These are phyloP conservation scores for Hesperia comma DNA, from an alignment of 2,888 invertebrate species.

Conservation along the genomic window DNA sequence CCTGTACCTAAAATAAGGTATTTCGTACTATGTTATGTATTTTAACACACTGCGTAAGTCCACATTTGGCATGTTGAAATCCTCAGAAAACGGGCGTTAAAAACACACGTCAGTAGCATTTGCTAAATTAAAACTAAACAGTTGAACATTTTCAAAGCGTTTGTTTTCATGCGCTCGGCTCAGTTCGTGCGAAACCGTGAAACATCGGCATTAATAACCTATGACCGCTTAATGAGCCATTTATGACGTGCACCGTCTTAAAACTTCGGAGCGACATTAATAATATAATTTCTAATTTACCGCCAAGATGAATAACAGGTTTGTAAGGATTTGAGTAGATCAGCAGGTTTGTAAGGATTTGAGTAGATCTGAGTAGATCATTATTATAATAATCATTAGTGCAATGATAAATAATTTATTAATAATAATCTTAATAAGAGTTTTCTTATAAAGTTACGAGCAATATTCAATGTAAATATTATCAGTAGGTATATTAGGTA, in stretches of 20 bases:
- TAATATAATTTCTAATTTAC: constrained; percentile 31
- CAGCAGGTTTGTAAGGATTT: constrained; percentile 1
- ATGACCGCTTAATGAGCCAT: constrained; percentile 23
- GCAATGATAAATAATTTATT: no score
- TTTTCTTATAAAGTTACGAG: no score
- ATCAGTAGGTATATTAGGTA: no score
- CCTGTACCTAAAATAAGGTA: no score
- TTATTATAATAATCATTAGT: no score
- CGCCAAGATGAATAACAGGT: constrained; percentile 8
- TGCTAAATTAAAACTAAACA: constrained; percentile 26
- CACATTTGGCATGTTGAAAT: no score
- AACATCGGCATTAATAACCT: constrained; percentile 20
- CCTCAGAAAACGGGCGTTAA: neutral
- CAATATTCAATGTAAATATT: no score
- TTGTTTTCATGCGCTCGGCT: constrained; percentile 29
- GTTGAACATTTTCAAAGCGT: constrained; percentile 24
- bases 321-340: neutral
- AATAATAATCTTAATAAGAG: no score
- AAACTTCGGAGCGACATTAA: constrained; percentile 29
- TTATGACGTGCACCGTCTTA: constrained; percentile 29
- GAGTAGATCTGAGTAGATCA: no score
- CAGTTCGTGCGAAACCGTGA: constrained; percentile 15
- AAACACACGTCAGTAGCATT: neutral
- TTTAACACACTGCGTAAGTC: no score
- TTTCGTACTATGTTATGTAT: no score